Base-by-base conservation (phyloP, 2,113 vertebrate genomes). In the Amazona guildingii region DNA sequence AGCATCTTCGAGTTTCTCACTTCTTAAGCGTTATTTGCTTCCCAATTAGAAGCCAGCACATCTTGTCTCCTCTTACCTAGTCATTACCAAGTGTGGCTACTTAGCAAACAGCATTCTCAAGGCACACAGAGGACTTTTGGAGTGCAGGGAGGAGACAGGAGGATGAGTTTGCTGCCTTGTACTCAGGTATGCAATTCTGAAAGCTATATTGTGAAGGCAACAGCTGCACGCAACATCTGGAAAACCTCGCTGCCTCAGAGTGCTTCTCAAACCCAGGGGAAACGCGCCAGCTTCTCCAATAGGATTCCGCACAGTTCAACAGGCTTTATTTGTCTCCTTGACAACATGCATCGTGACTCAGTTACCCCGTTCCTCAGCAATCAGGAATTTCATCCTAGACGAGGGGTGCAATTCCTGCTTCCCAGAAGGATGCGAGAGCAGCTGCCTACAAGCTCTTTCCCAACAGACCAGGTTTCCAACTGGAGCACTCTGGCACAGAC, bases 301-400 rank as follows among this genome's bases (percentile, higher is more conserved):
- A 21, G 12, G 31, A 64, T 18, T 4, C 88, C 3, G 10, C 3
- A 27, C 57, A 94, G 81, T 52, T 43, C 80, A 28, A 20, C 44
- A 5, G 66, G 92, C 82, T 90, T 35, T 5, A 15, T 86, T 35
- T 62, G 80, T 86, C 95, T 95, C 94, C 95, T 55, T 89, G 67
- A 81, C 91, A 94, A 80, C 84, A 33, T 2, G 17, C 74, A 33
- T 66, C 46, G 1, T 2, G 70, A 62, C 86, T 76, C 80, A 20
- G 68, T 33, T 11, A 44, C 5, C 39, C 8, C 16, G 75, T 10
- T 82, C 88, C 88, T 62, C 0, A 3, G 69, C 55, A 68, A 90
- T 81, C 68, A 84, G 31, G 55, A 33, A 74, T 73, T 61, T 66
- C 74, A 33, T 48, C 70, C 88, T 51, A 2, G 90, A 3, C 39